phyloP scores from a whole-genome alignment of 2,888 invertebrate species.

The Lasiommata megera region DNA sequence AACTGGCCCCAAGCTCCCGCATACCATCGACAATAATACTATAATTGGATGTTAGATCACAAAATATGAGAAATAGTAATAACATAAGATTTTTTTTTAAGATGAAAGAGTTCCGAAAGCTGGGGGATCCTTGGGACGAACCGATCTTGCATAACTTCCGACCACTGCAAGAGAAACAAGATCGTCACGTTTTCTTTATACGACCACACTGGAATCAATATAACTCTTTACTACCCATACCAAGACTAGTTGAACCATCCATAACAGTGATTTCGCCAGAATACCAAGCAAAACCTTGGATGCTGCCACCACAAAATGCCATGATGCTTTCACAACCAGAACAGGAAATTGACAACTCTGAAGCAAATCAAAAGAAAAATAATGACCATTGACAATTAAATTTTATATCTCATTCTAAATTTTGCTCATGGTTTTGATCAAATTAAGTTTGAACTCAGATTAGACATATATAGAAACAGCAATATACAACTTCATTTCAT shows the following conservation, averaged over 20 bases:
- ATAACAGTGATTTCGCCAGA: slow-evolving; percentile 59
- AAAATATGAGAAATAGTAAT: no score
- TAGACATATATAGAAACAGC: no score
- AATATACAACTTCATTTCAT: no score
- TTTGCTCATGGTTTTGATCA: no score
- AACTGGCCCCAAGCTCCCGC: no score
- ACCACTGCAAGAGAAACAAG: slow-evolving; percentile 61
- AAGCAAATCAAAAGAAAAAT: not conserved
- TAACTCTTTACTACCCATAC: slow-evolving; percentile 71
- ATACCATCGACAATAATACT: no score
- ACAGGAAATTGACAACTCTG: slow-evolving; percentile 24
- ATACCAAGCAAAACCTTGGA: slow-evolving; percentile 52
- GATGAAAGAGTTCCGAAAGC: slow-evolving; percentile 79
- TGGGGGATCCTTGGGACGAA: slow-evolving; percentile 76
- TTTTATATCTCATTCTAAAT: no score
- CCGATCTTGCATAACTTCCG: slow-evolving; percentile 78
- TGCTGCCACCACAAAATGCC: slow-evolving; percentile 61
- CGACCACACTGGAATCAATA: slow-evolving; percentile 75
- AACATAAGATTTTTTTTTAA: slow-evolving; percentile 41
- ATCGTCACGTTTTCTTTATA: slow-evolving; percentile 76
- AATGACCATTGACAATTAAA: no score
- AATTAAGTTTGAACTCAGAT: no score
- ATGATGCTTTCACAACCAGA: slow-evolving; percentile 45
- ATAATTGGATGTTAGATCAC: no score
- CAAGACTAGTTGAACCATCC: slow-evolving; percentile 56